Conservation (phyloP, 2,113 vertebrate species). For the Maylandia zebra region DNA sequence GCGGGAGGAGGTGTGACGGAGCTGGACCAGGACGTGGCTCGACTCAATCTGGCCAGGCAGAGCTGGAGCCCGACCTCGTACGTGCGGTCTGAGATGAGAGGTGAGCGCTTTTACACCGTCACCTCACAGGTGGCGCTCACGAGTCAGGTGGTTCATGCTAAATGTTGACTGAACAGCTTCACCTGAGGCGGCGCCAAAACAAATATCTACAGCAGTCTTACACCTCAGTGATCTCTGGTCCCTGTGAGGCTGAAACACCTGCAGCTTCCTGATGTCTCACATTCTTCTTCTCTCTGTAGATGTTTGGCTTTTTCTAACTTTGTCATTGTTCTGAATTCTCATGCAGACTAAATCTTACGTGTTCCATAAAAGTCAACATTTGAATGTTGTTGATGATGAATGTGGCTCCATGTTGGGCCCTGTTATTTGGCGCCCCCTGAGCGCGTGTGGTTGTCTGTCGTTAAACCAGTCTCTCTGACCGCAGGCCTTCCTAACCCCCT, state of each 20-base stretch:
- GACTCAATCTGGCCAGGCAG: slow-evolving; percentile 79
- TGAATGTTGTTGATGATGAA: background rate
- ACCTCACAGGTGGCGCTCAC: background rate
- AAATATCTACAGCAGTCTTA: background rate
- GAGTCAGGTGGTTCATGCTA: background rate
- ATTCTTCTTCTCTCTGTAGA: background rate
- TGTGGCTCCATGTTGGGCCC: background rate
- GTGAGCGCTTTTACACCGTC: slow-evolving; percentile 49
- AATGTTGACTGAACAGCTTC: background rate
- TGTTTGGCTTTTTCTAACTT: background rate
- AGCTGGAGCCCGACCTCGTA: slow-evolving; percentile 87
- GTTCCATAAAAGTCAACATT: background rate
- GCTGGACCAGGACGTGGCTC: slow-evolving; percentile 84
- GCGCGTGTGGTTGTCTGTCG: background rate
- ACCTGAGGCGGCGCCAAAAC: background rate
- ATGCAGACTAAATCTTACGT: background rate
- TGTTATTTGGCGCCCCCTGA: background rate
- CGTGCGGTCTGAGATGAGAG: slow-evolving; percentile 82
- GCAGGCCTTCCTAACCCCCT: slow-evolving; percentile 27
- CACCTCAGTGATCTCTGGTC: no score
- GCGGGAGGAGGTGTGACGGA: slow-evolving; percentile 71
- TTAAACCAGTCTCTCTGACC: background rate
- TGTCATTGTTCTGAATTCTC: background rate
- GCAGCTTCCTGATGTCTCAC: background rate
- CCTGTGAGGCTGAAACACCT: no score